These are phyloP conservation scores for Takifugu rubripes DNA, from an alignment of 2,797 vertebrate genomes.

Conservation along the genomic window DNA sequence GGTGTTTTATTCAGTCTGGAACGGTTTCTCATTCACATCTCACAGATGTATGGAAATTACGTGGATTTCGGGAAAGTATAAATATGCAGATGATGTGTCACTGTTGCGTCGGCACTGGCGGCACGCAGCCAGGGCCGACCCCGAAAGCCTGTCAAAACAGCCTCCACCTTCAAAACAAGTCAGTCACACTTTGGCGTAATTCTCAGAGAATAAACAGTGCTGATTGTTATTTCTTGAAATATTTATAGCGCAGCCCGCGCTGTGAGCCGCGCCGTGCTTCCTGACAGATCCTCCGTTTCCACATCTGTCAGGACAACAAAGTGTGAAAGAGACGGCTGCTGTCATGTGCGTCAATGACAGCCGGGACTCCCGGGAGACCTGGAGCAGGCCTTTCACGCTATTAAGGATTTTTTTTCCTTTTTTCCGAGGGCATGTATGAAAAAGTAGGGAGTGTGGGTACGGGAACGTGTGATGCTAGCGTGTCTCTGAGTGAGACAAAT, in stretches of 20 bases:
- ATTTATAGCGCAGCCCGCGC: constrained; percentile 61
- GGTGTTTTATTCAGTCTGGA: too few relatives aligned
- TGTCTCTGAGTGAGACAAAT: constrained; percentile 66
- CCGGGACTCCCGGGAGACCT: constrained; percentile 44
- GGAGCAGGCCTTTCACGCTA: constrained; percentile 63
- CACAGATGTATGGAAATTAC: too few relatives aligned
- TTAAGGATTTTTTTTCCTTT: constrained; percentile 63
- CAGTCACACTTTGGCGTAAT: constrained; percentile 58
- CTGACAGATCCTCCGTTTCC: constrained; percentile 56
- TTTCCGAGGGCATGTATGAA: constrained; percentile 71
- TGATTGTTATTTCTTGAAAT: constrained; percentile 67
- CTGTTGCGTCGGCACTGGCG: constrained; percentile 9
- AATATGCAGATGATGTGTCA: background rate
- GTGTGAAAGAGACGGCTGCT: constrained; percentile 48
- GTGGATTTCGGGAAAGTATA: background rate
- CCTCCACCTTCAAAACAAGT: constrained; percentile 61
- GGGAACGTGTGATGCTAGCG: constrained; percentile 45
- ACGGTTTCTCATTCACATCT: too few relatives aligned
- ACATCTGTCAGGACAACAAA: constrained; percentile 54
- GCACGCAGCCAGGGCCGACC: constrained; percentile 44
- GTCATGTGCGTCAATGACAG: constrained; percentile 52
- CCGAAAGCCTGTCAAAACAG: constrained; percentile 57
- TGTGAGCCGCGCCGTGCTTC: constrained; percentile 36
- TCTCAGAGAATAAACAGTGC: constrained; percentile 54
- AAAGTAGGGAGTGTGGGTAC: constrained; percentile 68